Percentiles rank a stretch among this genome's conserved stretches.
phyloP scores from a whole-genome alignment of 2,797 vertebrate species.

The Cossypha caffra region DNA sequence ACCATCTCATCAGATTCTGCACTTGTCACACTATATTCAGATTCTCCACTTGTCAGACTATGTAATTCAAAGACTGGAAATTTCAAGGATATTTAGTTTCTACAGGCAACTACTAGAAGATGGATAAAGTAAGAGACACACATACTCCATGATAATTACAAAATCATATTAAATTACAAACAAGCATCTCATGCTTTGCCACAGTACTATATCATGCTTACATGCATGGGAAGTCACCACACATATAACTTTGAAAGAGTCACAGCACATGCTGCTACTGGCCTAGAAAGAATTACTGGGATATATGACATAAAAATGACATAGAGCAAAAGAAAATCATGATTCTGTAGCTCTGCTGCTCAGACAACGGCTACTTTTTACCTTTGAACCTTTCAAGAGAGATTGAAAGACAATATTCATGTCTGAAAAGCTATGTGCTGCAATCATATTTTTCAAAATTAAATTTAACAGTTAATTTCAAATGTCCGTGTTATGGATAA shows the following conservation, averaged over 20 bases:
- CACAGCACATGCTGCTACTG: neutral
- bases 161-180: neutral
- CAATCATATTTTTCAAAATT: neutral
- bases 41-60: neutral
- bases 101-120: neutral
- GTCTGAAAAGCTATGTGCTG: neutral
- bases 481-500: neutral
- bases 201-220: rapidly evolving
- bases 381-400: neutral
- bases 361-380: neutral
- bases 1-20: neutral
- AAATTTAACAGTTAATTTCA: neutral
- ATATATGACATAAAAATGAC: neutral
- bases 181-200: neutral
- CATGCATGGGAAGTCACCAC: neutral
- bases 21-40: neutral
- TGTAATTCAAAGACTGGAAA: neutral
- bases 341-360: neutral
- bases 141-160: neutral
- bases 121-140: neutral
- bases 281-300: neutral
- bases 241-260: neutral
- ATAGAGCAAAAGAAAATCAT: neutral
- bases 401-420: neutral
- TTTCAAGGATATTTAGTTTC: neutral